Conservation (phyloP, 2,888 invertebrate genomes). For the Panzeria rudis region DNA sequence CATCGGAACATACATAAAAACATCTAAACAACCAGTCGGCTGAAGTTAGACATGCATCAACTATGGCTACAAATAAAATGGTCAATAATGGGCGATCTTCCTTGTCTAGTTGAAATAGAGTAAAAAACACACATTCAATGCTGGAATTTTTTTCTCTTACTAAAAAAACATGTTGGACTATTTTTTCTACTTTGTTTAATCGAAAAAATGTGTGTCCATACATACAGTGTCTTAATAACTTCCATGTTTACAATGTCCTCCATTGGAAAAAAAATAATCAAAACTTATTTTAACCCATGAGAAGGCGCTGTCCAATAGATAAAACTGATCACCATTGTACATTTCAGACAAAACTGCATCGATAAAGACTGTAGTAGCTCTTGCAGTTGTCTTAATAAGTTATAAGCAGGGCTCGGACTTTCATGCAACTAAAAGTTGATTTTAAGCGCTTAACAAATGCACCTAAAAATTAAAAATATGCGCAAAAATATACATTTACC, state of each 20-base stretch:
- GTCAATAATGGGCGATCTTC: constrained; percentile 67
- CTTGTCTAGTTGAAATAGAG: constrained; percentile 36
- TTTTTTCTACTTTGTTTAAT: constrained; percentile 36
- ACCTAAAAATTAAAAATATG: too few species aligned
- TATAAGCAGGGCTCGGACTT: too few species aligned
- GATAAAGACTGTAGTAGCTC: neutral
- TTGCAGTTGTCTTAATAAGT: too few species aligned
- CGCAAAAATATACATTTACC: too few species aligned
- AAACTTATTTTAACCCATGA: constrained; percentile 33
- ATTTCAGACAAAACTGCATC: neutral
- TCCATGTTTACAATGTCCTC: constrained; percentile 65
- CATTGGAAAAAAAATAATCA: constrained; percentile 6
- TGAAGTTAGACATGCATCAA: constrained; percentile 54
- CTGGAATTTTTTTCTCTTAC: constrained; percentile 17
- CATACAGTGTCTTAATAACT: constrained; percentile 52
- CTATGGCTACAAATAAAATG: constrained; percentile 56
- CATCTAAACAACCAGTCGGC: constrained; percentile 34
- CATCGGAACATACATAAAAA: neutral
- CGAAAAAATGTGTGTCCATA: constrained; percentile 52
- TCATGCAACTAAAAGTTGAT: too few species aligned
- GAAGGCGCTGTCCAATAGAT: neutral
- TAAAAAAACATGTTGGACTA: constrained; percentile 45
- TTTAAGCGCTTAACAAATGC: too few species aligned
- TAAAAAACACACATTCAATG: constrained; percentile 15
- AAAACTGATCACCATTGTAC: neutral